Evolutionary conservation across 2,888 invertebrate genomes (phyloP), one percentile per base, ranked within the genome.

Genomic region (Athripsodes cinereus): DNA sequence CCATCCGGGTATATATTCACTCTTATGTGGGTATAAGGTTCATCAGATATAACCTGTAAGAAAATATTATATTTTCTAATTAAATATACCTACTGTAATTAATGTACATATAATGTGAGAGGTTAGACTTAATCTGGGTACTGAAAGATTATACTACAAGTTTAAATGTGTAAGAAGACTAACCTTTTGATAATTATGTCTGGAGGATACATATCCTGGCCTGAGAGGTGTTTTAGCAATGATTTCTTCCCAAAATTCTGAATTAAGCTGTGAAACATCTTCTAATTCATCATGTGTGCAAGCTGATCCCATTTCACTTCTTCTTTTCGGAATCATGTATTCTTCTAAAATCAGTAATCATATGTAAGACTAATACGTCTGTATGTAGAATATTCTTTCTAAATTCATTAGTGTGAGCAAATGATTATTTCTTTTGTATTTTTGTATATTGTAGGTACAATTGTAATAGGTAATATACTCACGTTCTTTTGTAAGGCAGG

Each of bases 1-100:
- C 85, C 85, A 64, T 85, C 85, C 0, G 85, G 85, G 66, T 73
- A 84, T 13, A 84, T 79, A 66, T 85, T 85, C 3, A 85, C 70
- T 2, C 84, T 73, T 3, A 85, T 69, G 64, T 84, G 83, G 1
- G 83, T 83, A 73, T 76, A 83, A 0, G 73, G 69, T 53, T 80
- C 76, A 49, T 77, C 75, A 55, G 74, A 77, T 0, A 76, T 65
- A 1, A 81, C 74, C 74, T 77, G 61, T 10, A 58, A 62, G 22
- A 34, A 55, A 35, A 51, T n/a, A 55, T 6, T 31, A 11, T 11
- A 31, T 31, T 8, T 8, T 6, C 11, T 11, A 31, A 31, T 8
- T 11, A 31, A n/a, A n/a, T n/a, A n/a, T n/a, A n/a, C n/a, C n/a
- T n/a, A n/a, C n/a, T n/a, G n/a, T n/a, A n/a, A n/a, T n/a, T n/a